Percentiles rank a stretch among this genome's conserved stretches.
phyloP scores from a whole-genome alignment of 2,888 invertebrate species.

The Heliconius charithonia region DNA sequence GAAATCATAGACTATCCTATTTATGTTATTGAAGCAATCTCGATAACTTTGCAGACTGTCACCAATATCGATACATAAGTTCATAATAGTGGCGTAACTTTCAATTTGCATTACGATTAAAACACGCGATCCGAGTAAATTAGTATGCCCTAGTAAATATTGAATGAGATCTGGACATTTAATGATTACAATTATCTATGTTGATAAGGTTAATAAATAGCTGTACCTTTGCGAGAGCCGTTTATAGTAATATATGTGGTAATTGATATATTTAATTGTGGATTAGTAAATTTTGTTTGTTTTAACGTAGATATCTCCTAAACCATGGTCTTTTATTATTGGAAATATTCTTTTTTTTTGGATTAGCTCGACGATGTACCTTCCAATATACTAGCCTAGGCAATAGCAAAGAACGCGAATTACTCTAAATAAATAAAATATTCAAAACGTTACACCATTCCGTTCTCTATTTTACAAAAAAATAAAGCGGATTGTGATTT shows the following conservation, averaged over 20 bases:
- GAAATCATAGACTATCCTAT: not conserved
- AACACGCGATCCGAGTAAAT: conserved; percentile 20
- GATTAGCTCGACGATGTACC: too few relatives aligned
- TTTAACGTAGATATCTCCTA: not conserved
- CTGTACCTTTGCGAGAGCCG: not conserved
- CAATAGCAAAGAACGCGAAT: too few relatives aligned
- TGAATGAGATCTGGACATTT: conserved; percentile 8
- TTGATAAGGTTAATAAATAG: conserved; percentile 20
- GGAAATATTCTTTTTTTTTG: too few relatives aligned
- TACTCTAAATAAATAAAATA: too few relatives aligned
- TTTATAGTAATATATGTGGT: not conserved
- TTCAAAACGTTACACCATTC: too few relatives aligned
- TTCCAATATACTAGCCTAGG: too few relatives aligned
- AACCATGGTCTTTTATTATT: not conserved
- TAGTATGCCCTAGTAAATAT: conserved; percentile 11
- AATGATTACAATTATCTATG: conserved; percentile 18
- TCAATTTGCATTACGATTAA: conserved; percentile 22
- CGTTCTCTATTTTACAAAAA: too few relatives aligned
- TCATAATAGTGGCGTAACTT: not conserved
- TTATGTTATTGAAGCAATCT: conserved; percentile 20
- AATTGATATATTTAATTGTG: not conserved
- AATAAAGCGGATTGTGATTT: too few relatives aligned
- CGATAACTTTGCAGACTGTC: conserved; percentile 14
- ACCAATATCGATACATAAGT: conserved; percentile 11
- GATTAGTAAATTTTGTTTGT: not conserved